phyloP scores from a whole-genome alignment of 2,113 vertebrate species.

The Prionailurus bengalensis region DNA sequence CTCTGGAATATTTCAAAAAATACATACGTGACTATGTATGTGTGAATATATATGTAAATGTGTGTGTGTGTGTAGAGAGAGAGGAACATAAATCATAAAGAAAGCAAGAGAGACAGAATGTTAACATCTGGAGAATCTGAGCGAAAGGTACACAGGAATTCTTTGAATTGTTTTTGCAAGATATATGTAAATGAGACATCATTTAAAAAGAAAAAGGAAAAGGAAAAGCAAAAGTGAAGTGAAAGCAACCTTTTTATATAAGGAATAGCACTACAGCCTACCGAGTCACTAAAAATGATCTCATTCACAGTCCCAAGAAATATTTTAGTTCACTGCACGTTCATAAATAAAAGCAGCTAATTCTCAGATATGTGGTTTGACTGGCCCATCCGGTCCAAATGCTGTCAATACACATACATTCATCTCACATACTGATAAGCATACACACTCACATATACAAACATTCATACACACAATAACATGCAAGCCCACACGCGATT shows the following conservation, averaged over 20 bases:
- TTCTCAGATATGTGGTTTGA: not conserved
- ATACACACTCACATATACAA: not conserved
- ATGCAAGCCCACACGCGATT: not conserved
- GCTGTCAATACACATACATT: not conserved
- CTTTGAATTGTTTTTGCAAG: not conserved
- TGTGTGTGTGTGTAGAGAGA: not conserved
- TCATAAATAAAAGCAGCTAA: not conserved
- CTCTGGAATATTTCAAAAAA: not conserved
- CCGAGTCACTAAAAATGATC: not conserved
- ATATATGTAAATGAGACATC: not conserved
- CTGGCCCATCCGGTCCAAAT: not conserved
- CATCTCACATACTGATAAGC: not conserved
- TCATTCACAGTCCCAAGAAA: not conserved
- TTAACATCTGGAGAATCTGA: not conserved
- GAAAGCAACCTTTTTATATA: not conserved
- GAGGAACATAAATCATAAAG: not conserved
- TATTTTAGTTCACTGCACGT: not conserved
- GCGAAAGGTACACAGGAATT: not conserved
- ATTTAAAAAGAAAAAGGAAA: conserved; percentile 14
- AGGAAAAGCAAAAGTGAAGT: not conserved
- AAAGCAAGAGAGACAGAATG: not conserved
- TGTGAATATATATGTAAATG: not conserved
- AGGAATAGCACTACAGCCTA: not conserved
- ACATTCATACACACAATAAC: not conserved
- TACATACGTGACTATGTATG: not conserved